Percentiles rank a stretch among this genome's conserved stretches.
Evolutionary conservation across 1,140 invertebrate species (phyloP).

Genomic region (Sesamia nonagrioides): DNA sequence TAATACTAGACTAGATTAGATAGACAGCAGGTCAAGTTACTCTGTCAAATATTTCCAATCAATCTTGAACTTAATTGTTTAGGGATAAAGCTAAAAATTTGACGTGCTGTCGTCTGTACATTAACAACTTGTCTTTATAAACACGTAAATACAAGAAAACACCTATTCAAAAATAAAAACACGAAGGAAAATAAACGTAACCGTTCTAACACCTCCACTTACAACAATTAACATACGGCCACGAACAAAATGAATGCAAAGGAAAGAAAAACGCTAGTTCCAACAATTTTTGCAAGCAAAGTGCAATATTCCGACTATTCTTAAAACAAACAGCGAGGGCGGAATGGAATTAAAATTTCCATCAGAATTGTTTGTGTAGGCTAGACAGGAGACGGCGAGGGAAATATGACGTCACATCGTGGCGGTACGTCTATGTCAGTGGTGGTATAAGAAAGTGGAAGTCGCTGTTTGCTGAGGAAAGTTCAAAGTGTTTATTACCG

Average conservation of each 20-base stretch:
- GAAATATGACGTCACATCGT: constrained; percentile 10
- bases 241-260: constrained; percentile 5
- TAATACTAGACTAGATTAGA: no score
- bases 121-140: no score
- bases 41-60: no score
- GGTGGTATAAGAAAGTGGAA: background rate
- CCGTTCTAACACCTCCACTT: background rate
- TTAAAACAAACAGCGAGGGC: constrained; percentile 52
- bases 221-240: constrained; percentile 25
- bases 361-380: constrained; percentile 55
- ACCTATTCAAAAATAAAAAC: background rate
- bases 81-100: no score
- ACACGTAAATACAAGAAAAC: background rate
- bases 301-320: constrained; percentile 50
- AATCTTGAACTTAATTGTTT: no score
- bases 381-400: constrained; percentile 12
- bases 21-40: no score
- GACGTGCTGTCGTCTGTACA: no score
- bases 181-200: background rate
- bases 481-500: background rate
- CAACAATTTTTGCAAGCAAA: constrained; percentile 37
- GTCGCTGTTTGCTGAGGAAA: background rate
- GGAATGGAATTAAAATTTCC: constrained; percentile 58
- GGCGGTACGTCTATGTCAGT: constrained; percentile 1
- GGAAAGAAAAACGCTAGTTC: background rate